Conservation (phyloP, 2,888 invertebrate species). For the Melinaea menophilus region DNA sequence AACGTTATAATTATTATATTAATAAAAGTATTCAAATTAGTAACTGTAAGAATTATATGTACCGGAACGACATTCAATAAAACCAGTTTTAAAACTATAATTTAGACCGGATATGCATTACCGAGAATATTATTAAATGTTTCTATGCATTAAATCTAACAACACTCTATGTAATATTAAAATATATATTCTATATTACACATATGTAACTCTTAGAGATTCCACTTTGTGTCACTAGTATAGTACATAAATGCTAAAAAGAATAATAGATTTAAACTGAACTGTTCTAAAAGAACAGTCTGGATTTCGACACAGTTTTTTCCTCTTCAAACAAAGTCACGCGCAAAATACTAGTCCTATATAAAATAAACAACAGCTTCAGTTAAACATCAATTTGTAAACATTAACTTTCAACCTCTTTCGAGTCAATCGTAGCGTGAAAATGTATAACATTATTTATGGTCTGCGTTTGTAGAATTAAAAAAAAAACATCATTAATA, state of each 20-base stretch:
- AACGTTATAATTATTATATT: not conserved
- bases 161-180: too few relatives aligned
- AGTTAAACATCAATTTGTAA: constrained; percentile 47
- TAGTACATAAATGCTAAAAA: too few relatives aligned
- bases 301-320: not conserved
- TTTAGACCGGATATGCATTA: not conserved
- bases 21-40: constrained; percentile 3
- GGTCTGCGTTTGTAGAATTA: constrained; percentile 50
- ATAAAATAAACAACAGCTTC: constrained; percentile 20
- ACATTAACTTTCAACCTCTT: constrained; percentile 54
- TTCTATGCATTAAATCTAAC: too few relatives aligned
- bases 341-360: not conserved
- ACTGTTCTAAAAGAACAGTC: too few relatives aligned
- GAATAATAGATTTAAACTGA: too few relatives aligned
- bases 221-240: too few relatives aligned
- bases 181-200: too few relatives aligned
- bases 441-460: constrained; percentile 59
- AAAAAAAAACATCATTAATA: constrained; percentile 67
- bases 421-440: constrained; percentile 60
- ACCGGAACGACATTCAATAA: constrained; percentile 19
- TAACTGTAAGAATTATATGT: constrained; percentile 11
- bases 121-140: too few relatives aligned
- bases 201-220: too few relatives aligned
- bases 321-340: not conserved
- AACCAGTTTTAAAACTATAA: constrained; percentile 8